phyloP scores from a whole-genome alignment of 2,797 vertebrate species.

The Brachymystax lenok region DNA sequence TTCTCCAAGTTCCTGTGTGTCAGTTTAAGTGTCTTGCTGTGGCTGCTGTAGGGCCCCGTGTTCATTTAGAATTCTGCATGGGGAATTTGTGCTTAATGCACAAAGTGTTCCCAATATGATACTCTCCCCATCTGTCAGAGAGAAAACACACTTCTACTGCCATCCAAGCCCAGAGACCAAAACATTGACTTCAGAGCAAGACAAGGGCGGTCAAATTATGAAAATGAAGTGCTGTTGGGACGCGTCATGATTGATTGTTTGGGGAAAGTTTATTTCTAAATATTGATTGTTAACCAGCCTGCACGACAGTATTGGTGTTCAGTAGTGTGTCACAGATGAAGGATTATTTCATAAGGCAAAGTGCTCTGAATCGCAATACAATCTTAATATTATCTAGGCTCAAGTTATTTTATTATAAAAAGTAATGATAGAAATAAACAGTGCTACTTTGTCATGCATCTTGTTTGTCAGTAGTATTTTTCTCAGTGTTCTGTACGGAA shows the following conservation, averaged over 20 bases:
- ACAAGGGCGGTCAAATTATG: slow-evolving; percentile 73
- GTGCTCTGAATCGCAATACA: not conserved
- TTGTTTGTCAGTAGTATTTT: not conserved
- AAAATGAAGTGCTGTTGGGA: slow-evolving; percentile 85
- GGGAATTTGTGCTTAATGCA: slow-evolving; percentile 67
- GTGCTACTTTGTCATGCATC: not conserved
- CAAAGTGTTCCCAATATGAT: slow-evolving; percentile 74
- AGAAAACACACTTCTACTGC: slow-evolving; percentile 71
- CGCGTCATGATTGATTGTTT: slow-evolving; percentile 77
- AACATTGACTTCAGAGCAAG: slow-evolving; percentile 63
- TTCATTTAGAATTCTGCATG: slow-evolving; percentile 81
- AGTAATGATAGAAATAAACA: not conserved
- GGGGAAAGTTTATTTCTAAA: slow-evolving; percentile 62
- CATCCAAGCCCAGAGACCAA: slow-evolving; percentile 69
- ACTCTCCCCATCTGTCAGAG: slow-evolving; percentile 41
- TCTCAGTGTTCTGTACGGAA: not conserved
- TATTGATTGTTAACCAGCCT: slow-evolving; percentile 65
- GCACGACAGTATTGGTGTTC: slow-evolving; percentile 26
- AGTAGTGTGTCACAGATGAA: not conserved
- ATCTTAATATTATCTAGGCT: not conserved
- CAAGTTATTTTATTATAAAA: not conserved
- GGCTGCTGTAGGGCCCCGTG: slow-evolving; percentile 64
- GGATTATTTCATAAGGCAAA: not conserved
- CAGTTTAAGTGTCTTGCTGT: slow-evolving; percentile 78
- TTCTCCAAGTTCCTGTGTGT: slow-evolving; percentile 80